Percentiles rank a stretch among this genome's conserved stretches.
Conservation (phyloP, 1,140 invertebrate species). For the Nasonia longicornis region DNA sequence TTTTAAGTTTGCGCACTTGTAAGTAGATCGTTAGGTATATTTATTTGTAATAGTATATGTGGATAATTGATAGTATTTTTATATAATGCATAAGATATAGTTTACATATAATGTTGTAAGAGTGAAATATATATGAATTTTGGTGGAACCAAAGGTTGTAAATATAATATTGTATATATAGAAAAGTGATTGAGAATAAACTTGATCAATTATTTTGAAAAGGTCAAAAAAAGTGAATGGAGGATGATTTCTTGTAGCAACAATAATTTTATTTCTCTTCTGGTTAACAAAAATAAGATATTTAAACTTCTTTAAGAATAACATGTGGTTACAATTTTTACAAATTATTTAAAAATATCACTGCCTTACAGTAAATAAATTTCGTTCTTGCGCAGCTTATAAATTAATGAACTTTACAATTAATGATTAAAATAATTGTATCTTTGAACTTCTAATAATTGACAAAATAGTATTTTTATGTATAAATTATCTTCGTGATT, state of each 20-base stretch:
- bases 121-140: neutral
- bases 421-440: neutral
- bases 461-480: conserved; percentile 1
- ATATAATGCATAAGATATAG: neutral
- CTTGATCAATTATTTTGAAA: neutral
- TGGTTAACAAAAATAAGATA: neutral
- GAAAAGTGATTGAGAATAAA: neutral
- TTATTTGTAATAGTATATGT: neutral
- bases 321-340: neutral
- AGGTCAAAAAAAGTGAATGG: neutral
- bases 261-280: neutral
- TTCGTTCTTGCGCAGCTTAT: too few relatives aligned
- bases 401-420: neutral
- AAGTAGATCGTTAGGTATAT: neutral
- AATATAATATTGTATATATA: neutral
- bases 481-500: neutral
- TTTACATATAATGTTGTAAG: too few relatives aligned
- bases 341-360: neutral
- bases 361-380: neutral
- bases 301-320: neutral
- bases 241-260: neutral
- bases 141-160: neutral
- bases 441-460: neutral
- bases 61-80: neutral
- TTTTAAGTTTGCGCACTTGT: neutral